phyloP scores from a whole-genome alignment of 1,140 invertebrate species.

The Archegozetes longisetosus region DNA sequence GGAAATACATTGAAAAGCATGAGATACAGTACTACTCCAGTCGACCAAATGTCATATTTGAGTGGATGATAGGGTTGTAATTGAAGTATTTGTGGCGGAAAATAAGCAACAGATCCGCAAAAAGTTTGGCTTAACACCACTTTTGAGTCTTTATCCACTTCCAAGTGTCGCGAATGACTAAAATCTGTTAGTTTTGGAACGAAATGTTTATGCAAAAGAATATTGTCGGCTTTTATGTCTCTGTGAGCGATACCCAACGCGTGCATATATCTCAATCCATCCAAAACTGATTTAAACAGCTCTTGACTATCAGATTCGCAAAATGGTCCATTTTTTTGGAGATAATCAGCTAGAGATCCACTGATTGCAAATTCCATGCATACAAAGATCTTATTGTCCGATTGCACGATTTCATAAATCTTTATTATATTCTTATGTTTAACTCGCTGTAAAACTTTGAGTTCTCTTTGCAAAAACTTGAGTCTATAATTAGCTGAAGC shows the following conservation, averaged over 20 bases:
- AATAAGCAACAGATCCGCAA: constrained; percentile 19
- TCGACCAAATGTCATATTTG: constrained; percentile 22
- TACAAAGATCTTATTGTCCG: constrained; percentile 10
- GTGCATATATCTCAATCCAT: constrained; percentile 46
- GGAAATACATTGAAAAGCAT: constrained; percentile 27
- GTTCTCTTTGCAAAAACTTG: constrained; percentile 13
- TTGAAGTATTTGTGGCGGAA: constrained; percentile 24
- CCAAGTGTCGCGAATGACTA: constrained; percentile 20
- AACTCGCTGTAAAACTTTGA: background rate
- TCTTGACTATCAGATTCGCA: background rate
- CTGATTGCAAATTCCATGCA: constrained; percentile 13
- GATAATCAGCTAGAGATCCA: constrained; percentile 34
- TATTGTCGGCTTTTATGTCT: constrained; percentile 89
- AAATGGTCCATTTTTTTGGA: background rate
- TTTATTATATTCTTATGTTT: constrained; percentile 10
- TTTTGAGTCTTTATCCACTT: background rate
- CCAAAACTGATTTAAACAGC: constrained; percentile 4
- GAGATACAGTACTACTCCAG: constrained; percentile 24
- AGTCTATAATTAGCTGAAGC: constrained; percentile 7
- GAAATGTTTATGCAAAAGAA: constrained; percentile 51
- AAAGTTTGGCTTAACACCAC: constrained; percentile 1
- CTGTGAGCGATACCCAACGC: constrained; percentile 60
- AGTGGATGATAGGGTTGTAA: constrained; percentile 20
- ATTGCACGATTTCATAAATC: constrained; percentile 12
- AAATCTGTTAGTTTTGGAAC: constrained; percentile 9